Percentiles rank a stretch among this genome's conserved stretches.
Conservation (phyloP, 2,888 invertebrate genomes). For the Athalia cordata region DNA sequence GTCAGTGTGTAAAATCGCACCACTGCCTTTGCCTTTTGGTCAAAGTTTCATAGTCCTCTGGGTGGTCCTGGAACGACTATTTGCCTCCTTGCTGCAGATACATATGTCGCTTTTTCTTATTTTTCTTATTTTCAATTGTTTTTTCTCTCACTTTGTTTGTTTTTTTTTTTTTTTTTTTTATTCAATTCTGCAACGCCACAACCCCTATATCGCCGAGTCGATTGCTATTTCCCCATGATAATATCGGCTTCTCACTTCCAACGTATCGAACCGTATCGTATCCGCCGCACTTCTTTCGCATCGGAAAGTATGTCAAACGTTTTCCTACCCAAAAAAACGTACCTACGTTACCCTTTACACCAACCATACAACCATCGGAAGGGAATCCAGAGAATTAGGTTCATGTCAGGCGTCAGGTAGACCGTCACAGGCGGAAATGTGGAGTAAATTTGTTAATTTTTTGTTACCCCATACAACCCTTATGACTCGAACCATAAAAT, state of each 20-base stretch:
- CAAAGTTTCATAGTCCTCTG: conserved; percentile 15
- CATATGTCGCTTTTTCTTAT: not conserved
- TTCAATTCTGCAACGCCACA: not conserved
- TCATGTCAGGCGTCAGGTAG: too few species aligned
- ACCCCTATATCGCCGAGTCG: conserved; percentile 6
- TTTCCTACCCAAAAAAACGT: too few species aligned
- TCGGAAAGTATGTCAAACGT: too few species aligned
- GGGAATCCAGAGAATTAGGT: too few species aligned
- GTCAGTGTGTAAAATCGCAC: conserved; percentile 11
- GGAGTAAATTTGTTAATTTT: too few species aligned
- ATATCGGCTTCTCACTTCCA: not conserved
- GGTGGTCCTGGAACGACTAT: conserved; percentile 6
- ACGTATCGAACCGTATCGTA: not conserved
- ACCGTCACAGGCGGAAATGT: too few species aligned
- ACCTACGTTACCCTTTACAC: too few species aligned
- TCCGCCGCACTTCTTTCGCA: not conserved
- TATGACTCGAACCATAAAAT: too few species aligned
- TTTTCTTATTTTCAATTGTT: not conserved
- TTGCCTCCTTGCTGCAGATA: not conserved
- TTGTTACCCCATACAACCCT: too few species aligned
- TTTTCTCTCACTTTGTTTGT: too few species aligned
- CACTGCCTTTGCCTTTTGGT: conserved; percentile 27
- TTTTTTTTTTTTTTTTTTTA: too few species aligned
- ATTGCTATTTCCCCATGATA: conserved; percentile 18
- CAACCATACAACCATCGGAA: too few species aligned